Evolutionary conservation across 2,113 vertebrate genomes (phyloP).

Genomic region (Sciurus niger): DNA sequence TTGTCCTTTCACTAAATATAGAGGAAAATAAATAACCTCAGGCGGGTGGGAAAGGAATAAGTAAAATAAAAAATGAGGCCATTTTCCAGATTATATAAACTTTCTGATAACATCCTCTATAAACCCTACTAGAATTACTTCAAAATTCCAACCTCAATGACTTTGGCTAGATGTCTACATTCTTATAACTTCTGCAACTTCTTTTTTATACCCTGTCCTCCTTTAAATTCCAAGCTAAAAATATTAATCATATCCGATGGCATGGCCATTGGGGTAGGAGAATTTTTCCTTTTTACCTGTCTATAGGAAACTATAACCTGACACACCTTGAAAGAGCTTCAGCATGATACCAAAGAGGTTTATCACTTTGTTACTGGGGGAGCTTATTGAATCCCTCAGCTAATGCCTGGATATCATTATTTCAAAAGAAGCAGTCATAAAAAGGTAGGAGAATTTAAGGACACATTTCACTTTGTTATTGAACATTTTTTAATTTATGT

Average conservation of each 20-base stretch:
- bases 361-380: not conserved
- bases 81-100: not conserved
- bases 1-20: not conserved
- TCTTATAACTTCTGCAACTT: not conserved
- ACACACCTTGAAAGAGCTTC: not conserved
- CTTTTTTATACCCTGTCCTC: not conserved
- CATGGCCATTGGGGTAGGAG: not conserved
- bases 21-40: not conserved
- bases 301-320: not conserved
- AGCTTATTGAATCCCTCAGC: not conserved
- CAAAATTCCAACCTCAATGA: not conserved
- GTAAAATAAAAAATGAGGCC: not conserved
- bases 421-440: not conserved
- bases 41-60: not conserved
- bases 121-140: not conserved
- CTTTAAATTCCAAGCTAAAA: constrained; percentile 11
- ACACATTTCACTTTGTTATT: not conserved
- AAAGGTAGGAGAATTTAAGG: constrained; percentile 3
- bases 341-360: not conserved
- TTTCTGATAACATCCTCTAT: not conserved
- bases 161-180: not conserved
- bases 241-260: not conserved
- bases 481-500: not conserved
- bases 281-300: not conserved
- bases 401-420: not conserved